Evolutionary conservation across 2,888 invertebrate genomes (phyloP), one percentile per base, ranked within the genome.

Genomic region (Caenorhabditis sulstoni): DNA sequence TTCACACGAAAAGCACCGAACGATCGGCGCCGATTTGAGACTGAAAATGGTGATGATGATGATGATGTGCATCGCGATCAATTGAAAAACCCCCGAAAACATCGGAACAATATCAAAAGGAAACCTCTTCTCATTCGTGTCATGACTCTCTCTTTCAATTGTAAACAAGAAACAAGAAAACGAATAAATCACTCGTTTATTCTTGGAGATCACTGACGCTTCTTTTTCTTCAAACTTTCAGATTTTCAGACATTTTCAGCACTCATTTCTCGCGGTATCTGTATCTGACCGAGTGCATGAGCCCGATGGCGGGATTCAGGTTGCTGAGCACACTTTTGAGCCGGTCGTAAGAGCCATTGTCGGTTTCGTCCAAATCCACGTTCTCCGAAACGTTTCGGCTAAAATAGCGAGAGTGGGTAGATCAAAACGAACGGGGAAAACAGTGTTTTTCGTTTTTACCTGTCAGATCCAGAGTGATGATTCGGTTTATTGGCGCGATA

Each of bases 331-430:
- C 78, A 45, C 55, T 70, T 49, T 49, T 41, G 57, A 78, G 39
- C 37, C 78, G 53, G 20, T 78, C 78, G 44, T 66, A 78, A 3
- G 78, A 78, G 4, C 61, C 78, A 5, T 61, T 65, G 29, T 78
- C 78, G 9, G 78, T 78, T 22, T 78, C 78, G 47, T 78, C 78
- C 3, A 78, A 44, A 62, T 78, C 78, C 44, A 78, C 78, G 41
- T 78, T 78, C 55, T 78, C 78, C 7, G 78, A 78, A 35, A 52
- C 61, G 53, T 59, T 61, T 2, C 78, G 78, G 16, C 78, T 78
- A 59, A 64, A 67, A 75, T 59, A 23, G 18, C 52, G 20, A 44
- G 45, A 9, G 22, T 22, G 3, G 3, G 29, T 29, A 29, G 3
- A n/a, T 9, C 52, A 16, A 23, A 44, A 44, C 16, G 2, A 49